Conservation (phyloP, 2,797 vertebrate species). For the Sebastes hopkinsi region DNA sequence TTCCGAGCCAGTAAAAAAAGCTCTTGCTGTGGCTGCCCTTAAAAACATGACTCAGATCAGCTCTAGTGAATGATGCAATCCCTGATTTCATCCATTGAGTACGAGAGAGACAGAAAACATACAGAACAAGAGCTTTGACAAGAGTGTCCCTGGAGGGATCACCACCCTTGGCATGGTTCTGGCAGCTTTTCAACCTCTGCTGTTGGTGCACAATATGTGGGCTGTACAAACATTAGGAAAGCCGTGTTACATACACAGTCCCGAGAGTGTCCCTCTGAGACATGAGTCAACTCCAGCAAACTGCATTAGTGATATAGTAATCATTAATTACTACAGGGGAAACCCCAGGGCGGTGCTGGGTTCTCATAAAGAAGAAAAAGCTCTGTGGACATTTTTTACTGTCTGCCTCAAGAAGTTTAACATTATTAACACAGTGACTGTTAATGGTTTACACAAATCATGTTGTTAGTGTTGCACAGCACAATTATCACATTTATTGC, state of each 20-base stretch:
- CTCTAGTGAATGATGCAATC: constrained; percentile 20
- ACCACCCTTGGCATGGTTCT: background rate
- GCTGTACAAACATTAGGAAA: background rate
- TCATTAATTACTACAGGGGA: constrained; percentile 13
- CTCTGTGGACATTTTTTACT: constrained; percentile 19
- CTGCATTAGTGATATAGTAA: background rate
- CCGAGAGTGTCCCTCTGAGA: background rate
- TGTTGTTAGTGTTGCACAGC: background rate
- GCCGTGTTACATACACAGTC: background rate
- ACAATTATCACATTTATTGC: background rate
- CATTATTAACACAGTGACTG: background rate
- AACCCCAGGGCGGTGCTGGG: background rate
- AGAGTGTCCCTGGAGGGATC: constrained; percentile 9
- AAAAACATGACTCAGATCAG: constrained; percentile 28
- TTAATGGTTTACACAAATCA: background rate
- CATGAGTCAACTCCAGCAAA: background rate
- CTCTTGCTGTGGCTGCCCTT: background rate
- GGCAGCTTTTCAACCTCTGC: constrained; percentile 27
- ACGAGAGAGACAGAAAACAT: constrained; percentile 9
- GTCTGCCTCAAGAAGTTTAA: background rate
- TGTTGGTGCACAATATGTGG: background rate
- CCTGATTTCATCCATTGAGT: constrained; percentile 20
- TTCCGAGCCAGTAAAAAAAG: constrained; percentile 1
- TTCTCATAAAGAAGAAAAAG: background rate
- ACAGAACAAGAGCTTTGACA: constrained; percentile 34